Evolutionary conservation across 2,888 invertebrate genomes (phyloP).

Genomic region (Drosophila subsilvestris): DNA sequence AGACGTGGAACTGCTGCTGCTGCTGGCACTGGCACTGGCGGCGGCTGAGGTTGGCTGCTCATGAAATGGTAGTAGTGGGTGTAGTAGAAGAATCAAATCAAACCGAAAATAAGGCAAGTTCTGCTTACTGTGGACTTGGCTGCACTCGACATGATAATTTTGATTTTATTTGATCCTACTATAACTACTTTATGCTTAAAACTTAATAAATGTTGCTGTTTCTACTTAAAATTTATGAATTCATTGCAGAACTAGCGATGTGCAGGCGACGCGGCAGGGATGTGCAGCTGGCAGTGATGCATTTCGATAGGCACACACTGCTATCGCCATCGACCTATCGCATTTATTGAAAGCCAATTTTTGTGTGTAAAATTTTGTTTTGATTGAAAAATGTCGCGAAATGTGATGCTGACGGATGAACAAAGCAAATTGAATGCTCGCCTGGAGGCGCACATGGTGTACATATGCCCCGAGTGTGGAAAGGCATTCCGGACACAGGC

Average conservation of each 20-base stretch:
- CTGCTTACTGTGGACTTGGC: conserved; percentile 52
- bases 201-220: background rate
- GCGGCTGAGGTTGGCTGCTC: conserved; percentile 9
- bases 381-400: conserved; percentile 52
- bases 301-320: conserved; percentile 8
- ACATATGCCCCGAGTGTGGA: conserved; percentile 81
- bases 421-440: conserved; percentile 63
- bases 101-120: background rate
- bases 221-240: background rate
- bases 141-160: conserved; percentile 45
- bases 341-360: background rate
- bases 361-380: conserved; percentile 1
- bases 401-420: conserved; percentile 53
- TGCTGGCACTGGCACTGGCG: conserved; percentile 7
- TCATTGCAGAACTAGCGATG: background rate
- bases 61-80: background rate
- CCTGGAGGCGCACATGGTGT: conserved; percentile 77
- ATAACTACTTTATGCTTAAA: background rate
- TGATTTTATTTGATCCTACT: background rate
- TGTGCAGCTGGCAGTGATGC: background rate
- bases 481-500: conserved; percentile 71
- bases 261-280: background rate
- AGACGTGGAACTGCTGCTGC: conserved; percentile 61
- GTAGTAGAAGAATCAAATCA: background rate
- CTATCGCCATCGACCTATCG: background rate